phyloP scores from a whole-genome alignment of 2,113 vertebrate species.

The Daphoenositta chrysoptera region DNA sequence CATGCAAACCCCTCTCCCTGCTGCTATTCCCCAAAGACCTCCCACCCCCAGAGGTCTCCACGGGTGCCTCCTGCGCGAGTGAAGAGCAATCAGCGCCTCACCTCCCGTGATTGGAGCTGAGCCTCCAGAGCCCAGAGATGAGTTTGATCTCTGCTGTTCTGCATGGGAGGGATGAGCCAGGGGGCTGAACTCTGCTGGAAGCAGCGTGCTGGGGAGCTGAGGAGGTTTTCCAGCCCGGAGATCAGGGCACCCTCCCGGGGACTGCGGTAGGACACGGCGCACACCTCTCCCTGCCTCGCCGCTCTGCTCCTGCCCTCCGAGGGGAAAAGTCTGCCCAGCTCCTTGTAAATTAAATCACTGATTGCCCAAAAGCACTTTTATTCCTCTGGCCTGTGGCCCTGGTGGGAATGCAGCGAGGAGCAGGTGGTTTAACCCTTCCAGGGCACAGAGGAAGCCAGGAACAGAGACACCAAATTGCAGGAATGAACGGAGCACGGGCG shows the following conservation, averaged over 20 bases:
- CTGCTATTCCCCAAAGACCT: neutral
- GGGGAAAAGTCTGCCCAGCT: neutral
- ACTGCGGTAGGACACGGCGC: neutral
- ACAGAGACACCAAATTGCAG: neutral
- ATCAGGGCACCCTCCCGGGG: neutral
- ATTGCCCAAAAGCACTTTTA: neutral
- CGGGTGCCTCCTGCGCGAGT: too few relatives aligned
- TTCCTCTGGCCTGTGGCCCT: neutral
- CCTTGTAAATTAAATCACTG: neutral
- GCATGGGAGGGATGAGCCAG: neutral
- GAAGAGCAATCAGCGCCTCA: neutral
- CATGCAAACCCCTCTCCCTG: neutral
- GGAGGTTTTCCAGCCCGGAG: neutral
- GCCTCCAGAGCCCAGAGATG: neutral
- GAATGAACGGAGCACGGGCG: neutral
- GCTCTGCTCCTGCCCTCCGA: neutral
- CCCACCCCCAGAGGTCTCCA: neutral
- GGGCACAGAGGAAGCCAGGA: rapidly evolving
- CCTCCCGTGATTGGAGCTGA: neutral
- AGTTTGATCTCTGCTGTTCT: neutral
- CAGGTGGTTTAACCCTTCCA: neutral
- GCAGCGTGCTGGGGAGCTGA: neutral
- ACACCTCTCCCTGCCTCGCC: neutral
- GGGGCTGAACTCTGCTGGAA: neutral
- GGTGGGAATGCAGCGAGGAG: neutral